These are phyloP conservation scores for Apteryx owenii DNA, from an alignment of 2,113 vertebrate species.

Conservation along the genomic window DNA sequence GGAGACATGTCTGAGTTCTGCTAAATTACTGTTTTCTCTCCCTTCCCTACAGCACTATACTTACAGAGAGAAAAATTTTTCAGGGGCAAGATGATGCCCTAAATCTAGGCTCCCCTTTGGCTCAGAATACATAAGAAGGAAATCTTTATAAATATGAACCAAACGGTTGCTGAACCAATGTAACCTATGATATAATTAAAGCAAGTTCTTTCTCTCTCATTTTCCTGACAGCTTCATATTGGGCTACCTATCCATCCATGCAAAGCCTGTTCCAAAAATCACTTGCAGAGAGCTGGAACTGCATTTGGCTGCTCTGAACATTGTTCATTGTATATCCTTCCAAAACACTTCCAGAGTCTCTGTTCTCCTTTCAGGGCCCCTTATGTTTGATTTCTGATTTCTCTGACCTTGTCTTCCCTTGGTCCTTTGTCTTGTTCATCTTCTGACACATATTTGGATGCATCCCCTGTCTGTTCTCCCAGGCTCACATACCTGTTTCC, in stretches of 20 bases:
- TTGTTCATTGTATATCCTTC: not conserved
- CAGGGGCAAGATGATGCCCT: not conserved
- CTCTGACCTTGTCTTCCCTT: not conserved
- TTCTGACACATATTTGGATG: not conserved
- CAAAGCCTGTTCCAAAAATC: not conserved
- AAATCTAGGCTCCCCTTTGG: not conserved
- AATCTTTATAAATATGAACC: not conserved
- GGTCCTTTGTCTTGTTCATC: not conserved
- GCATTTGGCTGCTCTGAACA: not conserved
- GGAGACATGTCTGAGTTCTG: not conserved
- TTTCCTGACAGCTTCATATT: not conserved
- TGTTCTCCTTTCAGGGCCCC: not conserved
- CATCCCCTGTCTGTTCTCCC: not conserved
- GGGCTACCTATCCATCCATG: not conserved
- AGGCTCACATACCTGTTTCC: not conserved
- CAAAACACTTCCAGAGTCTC: not conserved
- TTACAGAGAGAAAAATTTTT: not conserved
- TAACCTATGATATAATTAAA: not conserved
- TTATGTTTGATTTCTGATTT: not conserved
- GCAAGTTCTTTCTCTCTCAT: not conserved
- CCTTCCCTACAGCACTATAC: not conserved
- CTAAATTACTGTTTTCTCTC: conserved; percentile 1
- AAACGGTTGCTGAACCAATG: not conserved
- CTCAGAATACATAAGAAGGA: not conserved
- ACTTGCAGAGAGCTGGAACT: not conserved